Evolutionary conservation across 2,888 invertebrate genomes (phyloP).

Genomic region (Lamproptera curius): DNA sequence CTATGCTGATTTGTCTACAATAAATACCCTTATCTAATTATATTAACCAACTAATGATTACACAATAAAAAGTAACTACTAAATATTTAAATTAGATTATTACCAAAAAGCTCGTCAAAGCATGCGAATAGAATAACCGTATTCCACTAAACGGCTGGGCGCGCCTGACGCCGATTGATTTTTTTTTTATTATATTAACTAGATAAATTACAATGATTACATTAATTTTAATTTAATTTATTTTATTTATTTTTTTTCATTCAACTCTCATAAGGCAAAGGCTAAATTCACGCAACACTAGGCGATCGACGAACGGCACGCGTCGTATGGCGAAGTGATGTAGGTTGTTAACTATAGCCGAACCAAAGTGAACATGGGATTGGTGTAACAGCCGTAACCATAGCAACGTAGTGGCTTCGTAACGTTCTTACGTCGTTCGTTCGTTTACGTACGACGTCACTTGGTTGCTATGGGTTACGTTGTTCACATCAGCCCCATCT

Average conservation of each 20-base stretch:
- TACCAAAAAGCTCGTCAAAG: slow-evolving; percentile 79
- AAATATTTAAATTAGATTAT: slow-evolving; percentile 73
- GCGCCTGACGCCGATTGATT: slow-evolving; percentile 61
- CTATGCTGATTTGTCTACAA: slow-evolving; percentile 72
- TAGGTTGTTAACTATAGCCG: too few relatives aligned
- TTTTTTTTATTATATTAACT: slow-evolving; percentile 46
- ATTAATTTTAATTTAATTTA: too few relatives aligned
- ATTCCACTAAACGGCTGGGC: slow-evolving; percentile 69
- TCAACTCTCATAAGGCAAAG: slow-evolving; percentile 78
- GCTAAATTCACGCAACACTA: slow-evolving; percentile 78
- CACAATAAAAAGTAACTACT: slow-evolving; percentile 74
- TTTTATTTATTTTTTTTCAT: too few relatives aligned
- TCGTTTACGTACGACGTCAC: too few relatives aligned
- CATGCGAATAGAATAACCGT: slow-evolving; percentile 76
- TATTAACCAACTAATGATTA: slow-evolving; percentile 72
- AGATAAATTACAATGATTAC: slow-evolving; percentile 68
- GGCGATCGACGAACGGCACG: slow-evolving; percentile 57
- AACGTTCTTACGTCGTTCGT: too few relatives aligned
- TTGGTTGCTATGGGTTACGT: too few relatives aligned
- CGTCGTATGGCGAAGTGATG: slow-evolving; percentile 45
- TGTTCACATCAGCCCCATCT: too few relatives aligned
- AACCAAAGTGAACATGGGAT: too few relatives aligned
- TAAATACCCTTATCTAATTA: slow-evolving; percentile 76
- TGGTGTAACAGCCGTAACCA: too few relatives aligned
- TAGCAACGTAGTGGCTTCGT: too few relatives aligned